phyloP scores from a whole-genome alignment of 2,888 invertebrate genomes.

The Acleris holmiana region DNA sequence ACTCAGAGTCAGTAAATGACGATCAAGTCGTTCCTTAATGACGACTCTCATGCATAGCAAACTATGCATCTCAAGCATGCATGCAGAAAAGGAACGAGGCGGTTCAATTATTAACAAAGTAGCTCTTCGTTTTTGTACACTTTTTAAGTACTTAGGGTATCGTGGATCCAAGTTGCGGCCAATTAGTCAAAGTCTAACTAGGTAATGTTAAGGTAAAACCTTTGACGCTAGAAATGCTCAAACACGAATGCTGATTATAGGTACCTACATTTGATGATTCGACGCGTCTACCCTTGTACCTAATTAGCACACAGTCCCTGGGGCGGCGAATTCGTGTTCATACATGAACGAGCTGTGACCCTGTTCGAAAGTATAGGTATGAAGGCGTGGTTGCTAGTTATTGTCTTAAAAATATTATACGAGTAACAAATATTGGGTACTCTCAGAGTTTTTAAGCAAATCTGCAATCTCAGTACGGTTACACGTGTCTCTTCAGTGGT shows the following conservation, averaged over 20 bases:
- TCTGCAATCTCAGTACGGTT: too few relatives aligned
- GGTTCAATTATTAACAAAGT: not conserved
- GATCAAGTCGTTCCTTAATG: too few relatives aligned
- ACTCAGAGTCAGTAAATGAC: too few relatives aligned
- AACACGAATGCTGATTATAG: slow-evolving; percentile 9
- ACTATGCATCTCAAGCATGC: too few relatives aligned
- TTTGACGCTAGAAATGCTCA: not conserved
- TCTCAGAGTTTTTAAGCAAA: too few relatives aligned
- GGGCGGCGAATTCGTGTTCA: slow-evolving; percentile 33
- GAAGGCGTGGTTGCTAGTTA: slow-evolving; percentile 20
- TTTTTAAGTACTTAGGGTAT: not conserved
- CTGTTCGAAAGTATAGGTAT: slow-evolving; percentile 40
- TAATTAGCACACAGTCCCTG: slow-evolving; percentile 48
- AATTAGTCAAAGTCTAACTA: not conserved
- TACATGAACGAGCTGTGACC: slow-evolving; percentile 39
- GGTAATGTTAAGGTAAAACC: not conserved
- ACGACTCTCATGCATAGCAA: too few relatives aligned
- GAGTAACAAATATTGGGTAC: too few relatives aligned
- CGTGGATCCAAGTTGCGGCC: not conserved
- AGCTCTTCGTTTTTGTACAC: not conserved
- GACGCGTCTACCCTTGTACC: slow-evolving; percentile 38
- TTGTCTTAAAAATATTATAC: slow-evolving; percentile 1
- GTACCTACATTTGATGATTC: slow-evolving; percentile 17
- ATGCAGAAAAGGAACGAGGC: too few relatives aligned
- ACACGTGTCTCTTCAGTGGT: too few relatives aligned